These are phyloP conservation scores for Bryconaethiops microstoma DNA, from an alignment of 2,797 vertebrate genomes.

Conservation along the genomic window DNA sequence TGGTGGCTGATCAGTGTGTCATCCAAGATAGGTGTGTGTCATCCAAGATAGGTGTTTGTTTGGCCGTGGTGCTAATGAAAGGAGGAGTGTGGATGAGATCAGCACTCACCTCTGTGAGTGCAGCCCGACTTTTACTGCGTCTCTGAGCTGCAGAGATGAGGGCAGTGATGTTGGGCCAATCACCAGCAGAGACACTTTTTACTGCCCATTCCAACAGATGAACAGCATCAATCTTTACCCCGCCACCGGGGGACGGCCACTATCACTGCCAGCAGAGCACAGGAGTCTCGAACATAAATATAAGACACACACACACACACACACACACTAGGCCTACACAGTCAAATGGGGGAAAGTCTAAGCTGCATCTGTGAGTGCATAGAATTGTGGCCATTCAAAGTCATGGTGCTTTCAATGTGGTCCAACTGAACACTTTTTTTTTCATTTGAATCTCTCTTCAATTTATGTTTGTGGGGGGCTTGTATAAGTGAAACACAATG, in stretches of 20 bases:
- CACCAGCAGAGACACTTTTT: conserved; percentile 64
- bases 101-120: conserved; percentile 62
- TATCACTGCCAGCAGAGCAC: conserved; percentile 50
- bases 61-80: conserved; percentile 58
- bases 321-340: background rate
- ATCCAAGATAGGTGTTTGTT: conserved; percentile 53
- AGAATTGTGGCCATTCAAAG: background rate
- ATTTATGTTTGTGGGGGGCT: background rate
- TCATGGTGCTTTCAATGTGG: background rate
- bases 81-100: conserved; percentile 63
- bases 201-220: conserved; percentile 74
- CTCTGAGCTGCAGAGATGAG: conserved; percentile 44
- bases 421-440: background rate
- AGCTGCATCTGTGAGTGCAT: background rate
- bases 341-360: background rate
- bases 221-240: conserved; percentile 75
- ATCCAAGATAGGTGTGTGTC: conserved; percentile 13
- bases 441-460: background rate
- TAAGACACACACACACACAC: conserved; percentile 43
- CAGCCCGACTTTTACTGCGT: conserved; percentile 48
- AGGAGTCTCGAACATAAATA: conserved; percentile 48
- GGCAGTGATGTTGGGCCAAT: conserved; percentile 53
- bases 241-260: conserved; percentile 61
- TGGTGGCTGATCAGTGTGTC: no score
- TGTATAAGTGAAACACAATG: background rate